Evolutionary conservation across 2,888 invertebrate species (phyloP).

Genomic region (Clunio marinus): DNA sequence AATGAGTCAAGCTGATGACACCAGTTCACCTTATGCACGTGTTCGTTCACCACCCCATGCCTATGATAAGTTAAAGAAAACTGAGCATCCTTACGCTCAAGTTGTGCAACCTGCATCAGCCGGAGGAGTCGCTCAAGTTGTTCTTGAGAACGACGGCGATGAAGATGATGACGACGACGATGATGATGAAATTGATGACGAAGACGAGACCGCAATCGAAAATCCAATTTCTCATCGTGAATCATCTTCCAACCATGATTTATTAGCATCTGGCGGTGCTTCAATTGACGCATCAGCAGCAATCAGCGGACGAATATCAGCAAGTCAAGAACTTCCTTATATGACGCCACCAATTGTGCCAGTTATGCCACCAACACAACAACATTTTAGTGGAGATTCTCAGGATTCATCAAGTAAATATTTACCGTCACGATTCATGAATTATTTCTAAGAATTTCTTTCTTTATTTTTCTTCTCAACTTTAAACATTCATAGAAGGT

Average conservation of each 20-base stretch:
- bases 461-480: slow-evolving; percentile 30
- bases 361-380: slow-evolving; percentile 46
- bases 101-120: slow-evolving; percentile 47
- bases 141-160: slow-evolving; percentile 31
- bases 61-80: slow-evolving; percentile 55
- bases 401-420: slow-evolving; percentile 77
- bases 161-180: slow-evolving; percentile 36
- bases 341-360: slow-evolving; percentile 73
- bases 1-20: slow-evolving; percentile 56
- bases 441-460: neutral
- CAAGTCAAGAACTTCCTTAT: slow-evolving; percentile 82
- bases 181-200: slow-evolving; percentile 27
- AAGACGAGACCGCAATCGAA: slow-evolving; percentile 30
- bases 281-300: slow-evolving; percentile 83
- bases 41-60: slow-evolving; percentile 63
- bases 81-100: slow-evolving; percentile 52
- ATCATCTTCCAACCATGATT: slow-evolving; percentile 41
- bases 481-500: slow-evolving; percentile 61
- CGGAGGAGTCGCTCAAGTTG: slow-evolving; percentile 31
- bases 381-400: slow-evolving; percentile 85
- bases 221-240: slow-evolving; percentile 45
- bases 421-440: neutral
- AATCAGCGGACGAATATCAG: slow-evolving; percentile 78
- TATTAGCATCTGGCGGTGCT: slow-evolving; percentile 47
- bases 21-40: slow-evolving; percentile 61